Percentiles rank a stretch among this genome's conserved stretches.
These are phyloP conservation scores for Lissocephala sabroskyi DNA, from an alignment of 2,888 invertebrate species.

Conservation along the genomic window DNA sequence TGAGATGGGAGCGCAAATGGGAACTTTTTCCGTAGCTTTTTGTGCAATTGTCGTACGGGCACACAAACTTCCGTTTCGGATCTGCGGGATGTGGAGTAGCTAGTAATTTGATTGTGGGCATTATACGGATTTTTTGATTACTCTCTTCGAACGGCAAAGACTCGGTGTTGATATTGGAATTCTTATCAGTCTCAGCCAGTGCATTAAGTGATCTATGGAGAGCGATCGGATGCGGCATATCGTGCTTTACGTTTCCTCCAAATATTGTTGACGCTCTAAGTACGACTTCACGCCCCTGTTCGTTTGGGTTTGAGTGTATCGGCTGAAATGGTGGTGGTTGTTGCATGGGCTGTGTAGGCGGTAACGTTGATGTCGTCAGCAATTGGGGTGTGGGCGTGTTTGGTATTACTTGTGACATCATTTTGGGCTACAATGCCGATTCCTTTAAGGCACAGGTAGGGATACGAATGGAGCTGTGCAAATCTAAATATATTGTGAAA, in stretches of 20 bases:
- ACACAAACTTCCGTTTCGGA: constrained; percentile 63
- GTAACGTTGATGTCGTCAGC: constrained; percentile 58
- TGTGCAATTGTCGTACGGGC: constrained; percentile 65
- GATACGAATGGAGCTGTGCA: too few species aligned
- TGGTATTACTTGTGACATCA: constrained; percentile 56
- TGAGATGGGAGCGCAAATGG: constrained; percentile 68
- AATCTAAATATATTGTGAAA: too few species aligned
- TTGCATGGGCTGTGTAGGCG: constrained; percentile 43
- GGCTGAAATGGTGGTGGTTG: constrained; percentile 33
- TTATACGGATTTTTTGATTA: constrained; percentile 56
- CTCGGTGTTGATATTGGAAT: too few species aligned
- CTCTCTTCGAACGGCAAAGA: constrained; percentile 14
- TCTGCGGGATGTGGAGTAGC: constrained; percentile 50
- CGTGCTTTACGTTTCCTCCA: constrained; percentile 45
- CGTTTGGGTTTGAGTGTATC: constrained; percentile 28
- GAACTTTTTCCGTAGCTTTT: constrained; percentile 71
- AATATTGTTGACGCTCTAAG: constrained; percentile 42
- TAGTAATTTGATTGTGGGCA: constrained; percentile 61
- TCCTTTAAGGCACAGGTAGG: too few species aligned
- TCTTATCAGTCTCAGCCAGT: constrained; percentile 22
- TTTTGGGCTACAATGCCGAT: too few species aligned
- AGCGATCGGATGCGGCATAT: constrained; percentile 56
- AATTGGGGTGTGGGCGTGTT: constrained; percentile 63
- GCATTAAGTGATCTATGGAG: too few species aligned
- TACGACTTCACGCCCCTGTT: constrained; percentile 29